Base-by-base conservation (phyloP, 2,113 vertebrate genomes). In the Brachypteracias leptosomus region DNA sequence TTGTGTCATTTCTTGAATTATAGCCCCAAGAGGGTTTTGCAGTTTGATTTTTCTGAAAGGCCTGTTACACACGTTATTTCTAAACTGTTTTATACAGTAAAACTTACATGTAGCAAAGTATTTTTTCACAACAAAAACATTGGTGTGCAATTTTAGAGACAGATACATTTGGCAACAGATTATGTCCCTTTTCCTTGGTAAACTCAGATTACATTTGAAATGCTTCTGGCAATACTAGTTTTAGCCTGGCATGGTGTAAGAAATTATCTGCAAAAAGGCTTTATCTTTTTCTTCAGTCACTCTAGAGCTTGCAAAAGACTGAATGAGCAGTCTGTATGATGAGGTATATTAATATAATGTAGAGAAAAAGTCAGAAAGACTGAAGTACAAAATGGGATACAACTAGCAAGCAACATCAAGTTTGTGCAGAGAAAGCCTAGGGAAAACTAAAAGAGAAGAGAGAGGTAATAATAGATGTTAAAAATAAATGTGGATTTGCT, bases 31-130 rank as follows among this genome's bases (percentile, higher is more conserved):
- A 63, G 58, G 26, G 19, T 18, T 85, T 88, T 77, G 55, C 58
- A 55, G 24, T 80, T 79, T n/a, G 7, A 35, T 91, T 91, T 95
- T 95, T 88, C 67, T 84, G 47, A 96, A 88, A 94, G 38, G 15
- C 13, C 46, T 57, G 31, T 47, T 74, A 84, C 21, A 42, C 42
- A 42, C 80, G 35, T 83, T 22, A 71, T 67, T 90, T 93, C 70
- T 19, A 54, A 95, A 29, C 6, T 74, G 15, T 40, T 96, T 89
- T 71, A 28, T 55, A 36, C 36, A 61, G 51, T n/a, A 68, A 79
- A 84, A 67, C 10, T 86, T 68, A 47, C 13, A 42, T 21, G 20
- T 29, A 38, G 20, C 18, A 81, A 88, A 52, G 8, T 51, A 7
- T 44, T 88, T 91, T 82, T 90, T 63, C 31, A 58, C n/a, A 59